A percentile compares a stretch with the other conserved stretches of the same genome.
These are phyloP conservation scores for Mesorhabditis belari DNA, from an alignment of 2,888 invertebrate species.

Conservation along the genomic window DNA sequence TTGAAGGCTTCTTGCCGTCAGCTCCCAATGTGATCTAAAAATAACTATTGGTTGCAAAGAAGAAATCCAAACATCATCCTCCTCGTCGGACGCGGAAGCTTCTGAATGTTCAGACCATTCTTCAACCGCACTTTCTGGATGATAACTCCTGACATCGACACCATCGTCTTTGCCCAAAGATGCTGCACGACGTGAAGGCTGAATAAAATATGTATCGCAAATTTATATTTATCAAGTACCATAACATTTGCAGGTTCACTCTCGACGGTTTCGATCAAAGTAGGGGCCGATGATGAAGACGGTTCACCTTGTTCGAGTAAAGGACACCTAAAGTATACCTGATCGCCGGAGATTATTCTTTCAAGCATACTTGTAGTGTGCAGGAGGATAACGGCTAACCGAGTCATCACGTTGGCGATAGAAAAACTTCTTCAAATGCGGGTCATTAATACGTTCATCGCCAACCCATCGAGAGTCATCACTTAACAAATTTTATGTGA, in stretches of 20 bases:
- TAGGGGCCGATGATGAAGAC: neutral
- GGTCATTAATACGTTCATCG: constrained; percentile 1
- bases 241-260: too few species aligned
- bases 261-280: neutral
- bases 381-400: constrained; percentile 27
- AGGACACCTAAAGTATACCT: neutral
- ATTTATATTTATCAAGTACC: neutral
- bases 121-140: constrained; percentile 5
- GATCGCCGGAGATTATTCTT: neutral
- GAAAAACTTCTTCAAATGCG: constrained; percentile 14
- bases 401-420: constrained; percentile 36
- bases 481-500: neutral
- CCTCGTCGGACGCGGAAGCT: neutral
- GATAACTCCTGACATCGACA: constrained; percentile 7
- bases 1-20: too few species aligned
- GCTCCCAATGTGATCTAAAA: too few species aligned
- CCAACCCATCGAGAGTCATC: neutral
- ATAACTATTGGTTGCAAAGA: too few species aligned
- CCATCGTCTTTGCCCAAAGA: neutral
- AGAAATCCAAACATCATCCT: neutral
- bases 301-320: neutral
- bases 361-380: constrained; percentile 19
- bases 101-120: neutral
- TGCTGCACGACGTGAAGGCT: neutral
- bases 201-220: neutral